phyloP scores from a whole-genome alignment of 2,888 invertebrate species.

The Eupithecia exiguata region DNA sequence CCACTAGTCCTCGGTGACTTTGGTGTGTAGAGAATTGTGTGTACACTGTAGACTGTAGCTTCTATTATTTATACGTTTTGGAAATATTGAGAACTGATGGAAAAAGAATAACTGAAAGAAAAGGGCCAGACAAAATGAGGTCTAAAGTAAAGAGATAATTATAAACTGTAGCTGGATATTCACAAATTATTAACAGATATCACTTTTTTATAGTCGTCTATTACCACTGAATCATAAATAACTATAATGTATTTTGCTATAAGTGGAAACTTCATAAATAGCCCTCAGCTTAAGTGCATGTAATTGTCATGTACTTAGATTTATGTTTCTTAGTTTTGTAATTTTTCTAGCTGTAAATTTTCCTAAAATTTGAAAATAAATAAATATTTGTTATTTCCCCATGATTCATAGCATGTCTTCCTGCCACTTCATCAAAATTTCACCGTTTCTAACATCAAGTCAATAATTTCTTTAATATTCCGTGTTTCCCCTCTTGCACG shows the following conservation, averaged over 20 bases:
- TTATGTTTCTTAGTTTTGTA: too few relatives aligned
- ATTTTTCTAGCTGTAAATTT: too few relatives aligned
- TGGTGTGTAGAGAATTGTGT: too few relatives aligned
- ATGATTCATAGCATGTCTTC: constrained; percentile 13
- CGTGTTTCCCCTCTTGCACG: constrained; percentile 15
- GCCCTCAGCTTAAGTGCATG: too few relatives aligned
- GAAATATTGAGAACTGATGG: not conserved
- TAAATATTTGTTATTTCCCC: constrained; percentile 31
- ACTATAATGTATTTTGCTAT: too few relatives aligned
- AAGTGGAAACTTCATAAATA: too few relatives aligned
- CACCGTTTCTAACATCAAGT: constrained; percentile 20
- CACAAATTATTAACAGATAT: too few relatives aligned
- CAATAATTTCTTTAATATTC: constrained; percentile 31
- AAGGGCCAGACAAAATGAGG: not conserved
- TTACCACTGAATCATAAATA: too few relatives aligned
- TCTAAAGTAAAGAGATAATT: not conserved
- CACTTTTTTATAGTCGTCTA: too few relatives aligned
- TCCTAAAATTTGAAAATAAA: too few relatives aligned
- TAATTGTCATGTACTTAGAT: too few relatives aligned
- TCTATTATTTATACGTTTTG: not conserved
- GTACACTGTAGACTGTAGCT: too few relatives aligned
- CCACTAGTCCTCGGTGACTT: not conserved
- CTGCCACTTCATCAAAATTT: constrained; percentile 25
- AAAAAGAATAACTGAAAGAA: not conserved
- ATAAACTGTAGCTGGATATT: not conserved